Conservation (phyloP, 2,888 invertebrate genomes). For the Parascotia fuliginaria region DNA sequence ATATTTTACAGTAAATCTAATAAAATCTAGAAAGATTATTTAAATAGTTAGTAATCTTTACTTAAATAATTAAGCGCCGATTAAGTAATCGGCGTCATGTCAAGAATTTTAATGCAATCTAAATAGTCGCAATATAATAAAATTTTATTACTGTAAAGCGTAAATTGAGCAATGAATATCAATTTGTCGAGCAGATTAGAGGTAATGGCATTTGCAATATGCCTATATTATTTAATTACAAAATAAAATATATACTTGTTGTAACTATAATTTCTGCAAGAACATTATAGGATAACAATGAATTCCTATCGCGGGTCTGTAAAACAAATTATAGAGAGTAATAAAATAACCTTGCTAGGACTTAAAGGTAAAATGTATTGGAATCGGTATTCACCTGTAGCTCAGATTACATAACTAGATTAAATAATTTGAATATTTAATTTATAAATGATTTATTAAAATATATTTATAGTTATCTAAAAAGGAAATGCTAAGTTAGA, state of each 20-base stretch:
- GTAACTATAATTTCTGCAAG: conserved; percentile 1
- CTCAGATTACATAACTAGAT: no score
- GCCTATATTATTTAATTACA: conserved; percentile 24
- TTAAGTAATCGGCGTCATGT: no score
- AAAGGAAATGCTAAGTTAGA: no score
- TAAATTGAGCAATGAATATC: conserved; percentile 4
- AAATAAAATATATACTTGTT: conserved; percentile 6
- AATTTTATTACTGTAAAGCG: conserved; percentile 19
- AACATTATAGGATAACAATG: conserved; percentile 2
- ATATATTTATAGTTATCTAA: no score
- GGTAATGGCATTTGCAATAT: conserved; percentile 24
- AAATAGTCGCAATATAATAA: conserved; percentile 1
- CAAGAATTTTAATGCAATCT: conserved; percentile 34
- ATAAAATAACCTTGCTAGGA: not conserved
- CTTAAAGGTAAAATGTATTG: not conserved
- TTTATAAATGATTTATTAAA: no score
- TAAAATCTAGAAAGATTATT: no score
- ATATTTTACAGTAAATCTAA: no score
- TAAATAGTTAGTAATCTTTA: no score
- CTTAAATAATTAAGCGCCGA: no score
- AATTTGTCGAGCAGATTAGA: conserved; percentile 34
- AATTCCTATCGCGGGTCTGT: not conserved
- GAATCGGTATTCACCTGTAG: no score
- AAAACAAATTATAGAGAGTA: not conserved
- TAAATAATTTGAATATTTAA: no score